Percentiles rank a stretch among this genome's conserved stretches.
These are phyloP conservation scores for Tragopan temminckii DNA, from an alignment of 2,797 vertebrate species.

Conservation along the genomic window DNA sequence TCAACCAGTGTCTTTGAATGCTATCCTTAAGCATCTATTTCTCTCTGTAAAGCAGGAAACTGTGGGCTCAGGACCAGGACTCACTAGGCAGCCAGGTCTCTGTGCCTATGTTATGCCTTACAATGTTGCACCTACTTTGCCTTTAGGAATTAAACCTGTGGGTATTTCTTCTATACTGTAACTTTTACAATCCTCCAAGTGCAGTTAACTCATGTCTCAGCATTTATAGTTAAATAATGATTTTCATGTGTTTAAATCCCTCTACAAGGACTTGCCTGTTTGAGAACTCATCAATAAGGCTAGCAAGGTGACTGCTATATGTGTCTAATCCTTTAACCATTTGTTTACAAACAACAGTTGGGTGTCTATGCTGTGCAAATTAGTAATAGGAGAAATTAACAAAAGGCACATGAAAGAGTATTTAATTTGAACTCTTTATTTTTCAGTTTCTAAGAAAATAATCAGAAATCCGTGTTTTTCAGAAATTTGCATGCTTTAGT, in stretches of 20 bases:
- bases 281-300: conserved; percentile 71
- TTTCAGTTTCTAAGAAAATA: background rate
- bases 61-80: background rate
- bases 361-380: conserved; percentile 55
- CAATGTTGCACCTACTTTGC: background rate
- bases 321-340: conserved; percentile 71
- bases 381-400: conserved; percentile 3
- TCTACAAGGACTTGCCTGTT: conserved; percentile 71
- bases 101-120: background rate
- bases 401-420: background rate
- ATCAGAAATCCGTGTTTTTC: background rate
- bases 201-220: conserved; percentile 70
- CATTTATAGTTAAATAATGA: conserved; percentile 55
- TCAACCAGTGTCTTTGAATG: background rate
- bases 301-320: conserved; percentile 53
- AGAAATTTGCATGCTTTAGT: background rate
- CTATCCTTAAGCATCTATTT: background rate
- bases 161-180: background rate
- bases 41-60: background rate
- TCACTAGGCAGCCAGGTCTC: background rate
- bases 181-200: conserved; percentile 51
- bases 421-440: conserved; percentile 18
- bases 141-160: background rate
- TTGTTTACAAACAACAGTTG: conserved; percentile 71
- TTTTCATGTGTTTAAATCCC: conserved; percentile 68